A percentile compares a stretch with the other conserved stretches of the same genome.
These are phyloP conservation scores for Tolmerus cingulatus DNA, from an alignment of 2,888 invertebrate genomes.

Conservation along the genomic window DNA sequence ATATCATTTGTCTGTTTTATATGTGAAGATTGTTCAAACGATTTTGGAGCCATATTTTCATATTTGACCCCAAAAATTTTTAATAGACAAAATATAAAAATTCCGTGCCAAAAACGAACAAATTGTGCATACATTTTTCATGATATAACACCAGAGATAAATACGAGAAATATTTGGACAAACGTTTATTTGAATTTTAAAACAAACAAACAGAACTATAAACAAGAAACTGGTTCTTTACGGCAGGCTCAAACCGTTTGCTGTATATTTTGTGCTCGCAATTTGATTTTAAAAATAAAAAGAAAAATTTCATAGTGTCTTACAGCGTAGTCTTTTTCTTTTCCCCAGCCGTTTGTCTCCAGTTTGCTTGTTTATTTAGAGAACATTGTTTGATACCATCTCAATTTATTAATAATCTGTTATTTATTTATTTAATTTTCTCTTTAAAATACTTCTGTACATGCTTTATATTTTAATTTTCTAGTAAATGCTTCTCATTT, in stretches of 20 bases:
- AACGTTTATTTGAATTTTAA: slow-evolving; percentile 37
- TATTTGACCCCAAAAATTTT: too few relatives aligned
- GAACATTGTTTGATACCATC: background rate
- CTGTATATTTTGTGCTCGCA: background rate
- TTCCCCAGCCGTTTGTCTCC: background rate
- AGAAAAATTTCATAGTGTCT: too few relatives aligned
- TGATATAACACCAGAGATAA: background rate
- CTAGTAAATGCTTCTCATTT: too few relatives aligned
- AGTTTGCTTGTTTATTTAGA: background rate
- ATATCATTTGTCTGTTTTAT: too few relatives aligned
- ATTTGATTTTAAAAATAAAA: background rate
- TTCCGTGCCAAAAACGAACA: background rate
- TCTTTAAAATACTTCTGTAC: too few relatives aligned
- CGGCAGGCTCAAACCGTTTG: background rate
- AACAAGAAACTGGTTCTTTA: background rate
- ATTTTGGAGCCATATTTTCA: too few relatives aligned
- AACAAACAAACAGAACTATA: slow-evolving; percentile 14
- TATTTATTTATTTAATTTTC: background rate
- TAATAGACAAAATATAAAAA: too few relatives aligned
- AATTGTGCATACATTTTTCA: background rate
- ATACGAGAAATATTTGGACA: background rate
- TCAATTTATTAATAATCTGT: background rate
- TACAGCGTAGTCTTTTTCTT: background rate
- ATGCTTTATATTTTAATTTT: too few relatives aligned
- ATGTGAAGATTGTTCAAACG: too few relatives aligned